Evolutionary conservation across 2,113 vertebrate species (phyloP), one percentile per base, ranked within the genome.

Genomic region (Gavialis gangeticus): DNA sequence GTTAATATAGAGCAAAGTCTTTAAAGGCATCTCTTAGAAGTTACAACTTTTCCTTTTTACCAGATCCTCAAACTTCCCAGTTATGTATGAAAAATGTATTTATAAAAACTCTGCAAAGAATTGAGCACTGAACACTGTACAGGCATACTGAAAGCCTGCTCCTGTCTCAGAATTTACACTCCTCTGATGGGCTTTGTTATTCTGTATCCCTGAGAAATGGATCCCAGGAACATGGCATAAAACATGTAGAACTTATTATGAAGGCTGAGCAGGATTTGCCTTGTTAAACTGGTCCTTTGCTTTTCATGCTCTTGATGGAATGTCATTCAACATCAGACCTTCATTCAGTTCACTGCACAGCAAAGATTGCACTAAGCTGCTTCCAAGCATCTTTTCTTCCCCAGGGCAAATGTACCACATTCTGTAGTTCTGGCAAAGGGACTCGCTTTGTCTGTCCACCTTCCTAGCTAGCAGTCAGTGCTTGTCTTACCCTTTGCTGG

Each of bases 251-350:
- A 55, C 11, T 37, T 18, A 59, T 34, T 25, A 14, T 14, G 81
- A n/a, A 55, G 73, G 57, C 86, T 1, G 5, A 75, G 84, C 12
- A 0, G 79, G 4, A n/a, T 4, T 58, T 89, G 93, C 64, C 57
- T 75, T 84, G 15, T 27, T 69, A 59, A 91, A 64, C 75, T 78
- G 82, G 59, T 55, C 66, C 59, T 92, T 78, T 34, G 73, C 76
- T 79, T 79, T 75, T 90, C 67, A 10, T 82, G 79, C 87, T 89
- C 18, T 84, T 84, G 87, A 77, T 87, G 85, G 69, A 93, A 91
- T 95, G 95, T 95, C 95, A 86, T 94, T 93, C 87, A 66, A 10
- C 30, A 95, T 95, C 93, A 96, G 60, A 55, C 93, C 82, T 87
- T 27, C 58, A 19, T 91, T 84, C 90, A 78, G 93, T 94, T 96